Evolutionary conservation across 2,113 vertebrate species (phyloP).

Genomic region (Hemiprocne comata): DNA sequence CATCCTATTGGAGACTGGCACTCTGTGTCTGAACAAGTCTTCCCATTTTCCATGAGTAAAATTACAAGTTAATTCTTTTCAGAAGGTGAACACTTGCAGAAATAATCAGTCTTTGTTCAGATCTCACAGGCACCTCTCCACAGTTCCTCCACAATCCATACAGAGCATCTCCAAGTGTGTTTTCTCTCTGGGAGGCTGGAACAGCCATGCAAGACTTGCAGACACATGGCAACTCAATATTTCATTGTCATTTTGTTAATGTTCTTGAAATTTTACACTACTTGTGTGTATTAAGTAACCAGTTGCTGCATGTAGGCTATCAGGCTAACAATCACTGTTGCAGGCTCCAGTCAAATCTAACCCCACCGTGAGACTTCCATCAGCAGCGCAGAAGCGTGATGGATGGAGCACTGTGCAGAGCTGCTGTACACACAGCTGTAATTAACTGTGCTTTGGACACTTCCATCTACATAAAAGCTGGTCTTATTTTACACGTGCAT

Average conservation of each 20-base stretch:
- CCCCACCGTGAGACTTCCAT: neutral
- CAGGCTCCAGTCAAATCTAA: neutral
- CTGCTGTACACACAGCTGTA: neutral
- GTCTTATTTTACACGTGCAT: neutral
- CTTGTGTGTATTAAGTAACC: neutral
- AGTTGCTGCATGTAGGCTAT: neutral
- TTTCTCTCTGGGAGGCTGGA: neutral
- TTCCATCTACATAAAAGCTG: neutral
- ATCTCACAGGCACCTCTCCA: neutral
- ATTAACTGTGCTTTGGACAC: neutral
- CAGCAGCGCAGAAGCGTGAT: fast-evolving
- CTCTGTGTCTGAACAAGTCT: neutral
- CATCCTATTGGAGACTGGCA: neutral
- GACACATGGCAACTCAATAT: neutral
- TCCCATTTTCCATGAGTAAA: neutral
- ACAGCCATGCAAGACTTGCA: neutral
- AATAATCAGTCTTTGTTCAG: neutral
- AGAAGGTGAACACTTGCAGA: neutral
- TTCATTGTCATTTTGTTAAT: neutral
- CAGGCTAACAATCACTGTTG: neutral
- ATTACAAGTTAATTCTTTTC: neutral
- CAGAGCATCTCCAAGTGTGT: neutral
- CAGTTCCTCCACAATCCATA: neutral
- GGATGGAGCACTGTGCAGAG: neutral
- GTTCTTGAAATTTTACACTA: neutral